These are phyloP conservation scores for Lagria hirta DNA, from an alignment of 2,888 invertebrate genomes.

Conservation along the genomic window DNA sequence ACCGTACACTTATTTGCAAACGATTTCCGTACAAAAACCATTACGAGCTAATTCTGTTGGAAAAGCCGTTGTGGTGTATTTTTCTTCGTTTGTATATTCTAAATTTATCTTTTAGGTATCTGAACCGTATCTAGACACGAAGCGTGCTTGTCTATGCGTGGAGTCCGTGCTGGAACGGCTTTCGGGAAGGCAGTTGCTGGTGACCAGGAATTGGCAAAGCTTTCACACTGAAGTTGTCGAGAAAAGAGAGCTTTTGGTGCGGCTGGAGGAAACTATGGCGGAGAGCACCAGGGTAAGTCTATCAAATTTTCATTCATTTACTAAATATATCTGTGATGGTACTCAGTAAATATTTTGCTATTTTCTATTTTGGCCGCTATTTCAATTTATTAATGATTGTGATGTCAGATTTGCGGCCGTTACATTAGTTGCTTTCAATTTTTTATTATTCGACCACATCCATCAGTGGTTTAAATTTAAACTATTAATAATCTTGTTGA, in stretches of 20 bases:
- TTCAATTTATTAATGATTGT: too few species aligned
- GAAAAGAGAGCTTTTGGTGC: conserved; percentile 57
- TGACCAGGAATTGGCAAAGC: conserved; percentile 70
- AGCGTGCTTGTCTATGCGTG: conserved; percentile 66
- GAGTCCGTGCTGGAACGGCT: conserved; percentile 69
- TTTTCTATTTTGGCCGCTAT: not conserved
- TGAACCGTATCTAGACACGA: conserved; percentile 70
- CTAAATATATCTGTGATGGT: not conserved
- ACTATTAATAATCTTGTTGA: too few species aligned
- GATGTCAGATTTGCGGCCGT: too few species aligned
- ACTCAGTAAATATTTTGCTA: conserved; percentile 3
- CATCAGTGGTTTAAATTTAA: too few species aligned
- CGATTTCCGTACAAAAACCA: too few species aligned
- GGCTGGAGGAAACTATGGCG: conserved; percentile 60
- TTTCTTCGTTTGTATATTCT: conserved; percentile 33
- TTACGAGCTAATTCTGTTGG: conserved; percentile 8
- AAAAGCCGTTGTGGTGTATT: conserved; percentile 16
- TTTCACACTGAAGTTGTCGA: conserved; percentile 68
- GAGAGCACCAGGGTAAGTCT: conserved; percentile 67
- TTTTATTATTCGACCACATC: too few species aligned
- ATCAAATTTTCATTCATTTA: conserved; percentile 2
- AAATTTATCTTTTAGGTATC: conserved; percentile 58
- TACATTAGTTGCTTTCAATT: too few species aligned
- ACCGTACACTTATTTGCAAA: too few species aligned
- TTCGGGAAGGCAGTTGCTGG: conserved; percentile 63